Percentiles rank a stretch among this genome's conserved stretches.
These are phyloP conservation scores for Rhagologus leucostigma DNA, from an alignment of 2,113 vertebrate species.

Conservation along the genomic window DNA sequence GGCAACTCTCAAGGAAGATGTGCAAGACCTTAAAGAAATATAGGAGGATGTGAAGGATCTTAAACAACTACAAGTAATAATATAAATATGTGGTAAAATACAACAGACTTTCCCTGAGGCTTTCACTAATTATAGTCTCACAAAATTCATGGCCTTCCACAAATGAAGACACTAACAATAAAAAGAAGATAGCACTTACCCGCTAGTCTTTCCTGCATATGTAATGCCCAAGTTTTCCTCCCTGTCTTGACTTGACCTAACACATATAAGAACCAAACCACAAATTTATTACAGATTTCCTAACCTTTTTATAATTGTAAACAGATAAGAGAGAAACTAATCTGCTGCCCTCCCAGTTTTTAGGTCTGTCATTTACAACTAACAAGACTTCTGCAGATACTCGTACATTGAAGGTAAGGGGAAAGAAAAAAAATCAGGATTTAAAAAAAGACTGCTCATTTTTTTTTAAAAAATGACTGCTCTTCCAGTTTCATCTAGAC, in stretches of 20 bases:
- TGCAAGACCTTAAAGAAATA: neutral
- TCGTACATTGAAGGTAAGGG: neutral
- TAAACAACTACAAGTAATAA: neutral
- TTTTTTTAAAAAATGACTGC: neutral
- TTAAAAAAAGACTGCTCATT: neutral
- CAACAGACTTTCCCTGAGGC: neutral
- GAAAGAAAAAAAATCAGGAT: neutral
- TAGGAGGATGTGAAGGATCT: neutral
- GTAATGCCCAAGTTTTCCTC: neutral
- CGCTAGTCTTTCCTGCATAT: neutral
- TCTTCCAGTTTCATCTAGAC: neutral
- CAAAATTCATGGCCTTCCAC: neutral
- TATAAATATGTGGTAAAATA: neutral
- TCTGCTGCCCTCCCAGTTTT: neutral
- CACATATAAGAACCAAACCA: neutral
- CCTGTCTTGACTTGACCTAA: neutral
- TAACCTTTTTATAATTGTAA: neutral
- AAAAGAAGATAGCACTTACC: neutral
- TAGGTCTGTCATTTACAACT: neutral
- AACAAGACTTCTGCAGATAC: neutral
- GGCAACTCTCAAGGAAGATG: neutral
- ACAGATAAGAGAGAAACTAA: neutral
- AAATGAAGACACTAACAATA: neutral
- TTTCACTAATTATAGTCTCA: neutral
- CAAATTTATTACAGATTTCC: neutral